Percentiles rank a stretch among this genome's conserved stretches.
These are phyloP conservation scores for Cryptotermes secundus DNA, from an alignment of 1,140 invertebrate genomes.

Conservation along the genomic window DNA sequence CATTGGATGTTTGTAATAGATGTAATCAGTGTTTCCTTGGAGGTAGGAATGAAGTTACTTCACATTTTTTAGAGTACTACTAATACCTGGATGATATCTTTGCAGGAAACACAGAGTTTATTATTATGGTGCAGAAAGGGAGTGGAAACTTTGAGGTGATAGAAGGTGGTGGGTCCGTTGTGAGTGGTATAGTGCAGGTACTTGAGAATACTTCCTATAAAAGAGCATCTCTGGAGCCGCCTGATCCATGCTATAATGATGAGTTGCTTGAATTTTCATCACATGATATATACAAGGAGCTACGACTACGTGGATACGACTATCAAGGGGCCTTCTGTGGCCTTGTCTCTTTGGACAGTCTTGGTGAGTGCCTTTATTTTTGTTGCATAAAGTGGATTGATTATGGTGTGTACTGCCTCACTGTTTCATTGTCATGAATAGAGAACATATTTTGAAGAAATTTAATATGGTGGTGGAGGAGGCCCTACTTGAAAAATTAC, in stretches of 20 bases:
- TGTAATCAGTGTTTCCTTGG: too few relatives aligned
- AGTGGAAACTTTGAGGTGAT: conserved; percentile 84
- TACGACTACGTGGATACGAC: conserved; percentile 90
- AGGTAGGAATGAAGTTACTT: too few relatives aligned
- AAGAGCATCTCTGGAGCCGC: conserved; percentile 48
- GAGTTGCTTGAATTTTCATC: conserved; percentile 53
- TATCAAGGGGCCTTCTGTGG: conserved; percentile 87
- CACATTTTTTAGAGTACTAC: too few relatives aligned
- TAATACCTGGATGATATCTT: neutral
- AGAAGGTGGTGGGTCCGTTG: conserved; percentile 75
- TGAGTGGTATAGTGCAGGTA: conserved; percentile 68
- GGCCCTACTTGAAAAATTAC: too few relatives aligned
- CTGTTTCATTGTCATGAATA: too few relatives aligned
- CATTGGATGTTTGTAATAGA: too few relatives aligned
- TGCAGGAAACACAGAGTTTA: conserved; percentile 64
- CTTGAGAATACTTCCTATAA: conserved; percentile 50
- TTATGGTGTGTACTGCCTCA: too few relatives aligned
- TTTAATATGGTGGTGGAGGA: too few relatives aligned
- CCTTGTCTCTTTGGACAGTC: conserved; percentile 65
- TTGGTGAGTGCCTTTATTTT: conserved; percentile 47
- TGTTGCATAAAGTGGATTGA: too few relatives aligned
- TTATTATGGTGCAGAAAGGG: conserved; percentile 80
- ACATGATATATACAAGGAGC: conserved; percentile 90
- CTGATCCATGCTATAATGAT: conserved; percentile 41
- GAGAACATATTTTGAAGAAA: too few relatives aligned